phyloP scores from a whole-genome alignment of 1,140 invertebrate species.

The Hypothenemus hampei region DNA sequence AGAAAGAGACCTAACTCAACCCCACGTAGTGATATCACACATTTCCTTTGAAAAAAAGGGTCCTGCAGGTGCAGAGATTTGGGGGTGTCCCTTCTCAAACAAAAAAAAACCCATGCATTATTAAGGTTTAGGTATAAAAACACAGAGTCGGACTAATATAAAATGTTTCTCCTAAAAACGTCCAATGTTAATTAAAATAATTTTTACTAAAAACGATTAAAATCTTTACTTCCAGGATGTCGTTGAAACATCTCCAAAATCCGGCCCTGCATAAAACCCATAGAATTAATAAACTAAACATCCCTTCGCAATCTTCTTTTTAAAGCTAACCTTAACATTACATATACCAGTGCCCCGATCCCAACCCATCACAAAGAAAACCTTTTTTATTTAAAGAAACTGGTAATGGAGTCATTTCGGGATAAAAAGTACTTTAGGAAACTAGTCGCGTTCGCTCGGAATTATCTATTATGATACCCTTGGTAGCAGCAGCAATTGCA shows the following conservation, averaged over 20 bases:
- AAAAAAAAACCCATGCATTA: neutral
- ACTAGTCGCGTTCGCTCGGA: too few species aligned
- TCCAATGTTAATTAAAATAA: too few species aligned
- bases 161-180: too few species aligned
- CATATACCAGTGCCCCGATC: conserved; percentile 1
- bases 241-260: neutral
- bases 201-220: too few species aligned
- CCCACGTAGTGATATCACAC: neutral
- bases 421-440: too few species aligned
- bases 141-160: too few species aligned
- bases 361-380: neutral
- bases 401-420: conserved; percentile 15
- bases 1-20: neutral
- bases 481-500: too few species aligned
- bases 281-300: conserved; percentile 4
- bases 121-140: conserved; percentile 1
- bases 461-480: neutral
- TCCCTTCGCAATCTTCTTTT: conserved; percentile 5
- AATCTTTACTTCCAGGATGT: too few species aligned
- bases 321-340: too few species aligned
- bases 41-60: neutral
- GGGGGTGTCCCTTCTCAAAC: conserved; percentile 2
- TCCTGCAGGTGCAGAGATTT: conserved; percentile 8
- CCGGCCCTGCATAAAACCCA: neutral
- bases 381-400: conserved; percentile 3